Evolutionary conservation across 2,797 vertebrate genomes (phyloP), one percentile per base, ranked within the genome.

Genomic region (Spinus pinus): DNA sequence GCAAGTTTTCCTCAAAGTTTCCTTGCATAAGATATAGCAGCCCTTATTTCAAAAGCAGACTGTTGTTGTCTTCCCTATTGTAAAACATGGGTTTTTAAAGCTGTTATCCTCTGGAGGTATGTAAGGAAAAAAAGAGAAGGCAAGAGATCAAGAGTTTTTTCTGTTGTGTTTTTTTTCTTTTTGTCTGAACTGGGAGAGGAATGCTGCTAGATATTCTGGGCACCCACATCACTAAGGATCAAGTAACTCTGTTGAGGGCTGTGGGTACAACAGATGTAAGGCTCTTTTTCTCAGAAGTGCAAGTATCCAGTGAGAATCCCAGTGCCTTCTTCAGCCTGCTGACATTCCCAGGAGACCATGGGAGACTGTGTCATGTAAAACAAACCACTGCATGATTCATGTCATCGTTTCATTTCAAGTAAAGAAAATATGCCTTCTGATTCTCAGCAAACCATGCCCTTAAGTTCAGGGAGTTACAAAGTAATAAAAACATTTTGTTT

Each of bases 341-440:
- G 86, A 39, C 41, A 60, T 65, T 92, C 91, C 80, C 94, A 75
- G 33, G 87, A 86, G 94, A 92, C 50, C 50, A 41, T 46, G 62
- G 53, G 39, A 87, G 37, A 41, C 65, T 74, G 31, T 89, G 88
- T 93, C 61, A 81, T 91, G 84, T 87, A 93, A 91, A 91, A 81
- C 53, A 94, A 91, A 81, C 53, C 61, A 35, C 47, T 86, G 65
- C 57, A 90, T 80, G 66, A 93, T 96, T 92, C 83, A 92, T 91
- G 92, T 86, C 31, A 62, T 47, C 0, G 0, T 73, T 91, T 82
- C 50, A 41, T 69, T 94, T 91, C 81, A 92, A 93, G 72, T 7
- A 77, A 71, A 66, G 37, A 51, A 90, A 92, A 91, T 19, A 20
- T 54, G 21, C 17, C n/a, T 65, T 93, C 41, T 71, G 50, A 81